Base-by-base conservation (phyloP, 2,888 invertebrate genomes). In the Cacoxenus indagator region DNA sequence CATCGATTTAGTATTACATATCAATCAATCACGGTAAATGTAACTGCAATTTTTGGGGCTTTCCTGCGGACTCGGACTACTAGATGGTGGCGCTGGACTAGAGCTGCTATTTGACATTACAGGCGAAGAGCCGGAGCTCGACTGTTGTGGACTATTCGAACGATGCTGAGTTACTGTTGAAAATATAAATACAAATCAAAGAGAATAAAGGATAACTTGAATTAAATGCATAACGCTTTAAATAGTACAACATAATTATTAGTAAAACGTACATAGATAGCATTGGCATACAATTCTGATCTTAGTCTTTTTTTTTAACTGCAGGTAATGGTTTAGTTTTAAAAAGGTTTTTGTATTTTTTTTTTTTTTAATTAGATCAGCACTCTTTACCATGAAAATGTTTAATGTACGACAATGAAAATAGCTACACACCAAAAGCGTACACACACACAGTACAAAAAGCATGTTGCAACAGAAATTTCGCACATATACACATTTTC, bases 1-100 rank as follows among this genome's bases (percentile, higher is more conserved):
- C 87, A 88, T 88, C 78, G 88, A 87, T 87, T 87, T 88, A 77
- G 88, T 87, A 79, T 88, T 88, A 78, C 87, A 87, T 87, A 87
- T 87, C 87, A 88, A 88, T 88, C 88, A 88, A 87, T 88, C 88
- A 85, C 88, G 87, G 82, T 88, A 88, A 83, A 88, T 88, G 76
- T 88, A 88, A 77, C 88, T 88, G 84, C 88, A 88, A 82, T 88
- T 88, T 86, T 88, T 88, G 74, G 88, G 88, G 85, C 88, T 88
- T 82, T 88, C 88, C 84, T 88, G 88, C 82, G 88, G 88, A 85
- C 88, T 88, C 77, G 88, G 88, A 78, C 88, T 88, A 83, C 88
- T 88, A 73, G 88, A 88, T 78, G 89, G 88, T 76, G 88, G 88
- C 76, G 88, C 88, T 83, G 88, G 88, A 84, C 88, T 88, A 84